A percentile compares a stretch with the other conserved stretches of the same genome.
phyloP scores from a whole-genome alignment of 2,113 vertebrate species.

The Kryptolebias marmoratus region DNA sequence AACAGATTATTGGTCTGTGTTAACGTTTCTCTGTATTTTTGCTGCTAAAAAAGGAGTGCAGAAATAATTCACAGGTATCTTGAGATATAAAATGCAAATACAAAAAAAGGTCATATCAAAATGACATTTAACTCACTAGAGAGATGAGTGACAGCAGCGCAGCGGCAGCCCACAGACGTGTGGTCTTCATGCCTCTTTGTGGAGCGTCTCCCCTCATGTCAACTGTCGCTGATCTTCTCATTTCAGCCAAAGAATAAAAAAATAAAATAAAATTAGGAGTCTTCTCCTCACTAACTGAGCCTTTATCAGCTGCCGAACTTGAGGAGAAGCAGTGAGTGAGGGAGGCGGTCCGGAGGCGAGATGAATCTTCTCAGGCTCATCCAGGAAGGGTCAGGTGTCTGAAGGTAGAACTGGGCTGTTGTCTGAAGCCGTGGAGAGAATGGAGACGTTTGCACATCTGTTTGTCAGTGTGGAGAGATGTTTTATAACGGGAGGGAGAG shows the following conservation, averaged over 20 bases:
- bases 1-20: constrained; percentile 5
- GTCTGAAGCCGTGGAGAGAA: constrained; percentile 21
- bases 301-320: constrained; percentile 54
- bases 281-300: constrained; percentile 33
- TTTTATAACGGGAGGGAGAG: constrained; percentile 70
- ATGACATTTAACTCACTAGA: constrained; percentile 66
- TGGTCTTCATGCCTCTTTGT: constrained; percentile 64
- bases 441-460: constrained; percentile 61
- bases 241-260: constrained; percentile 6
- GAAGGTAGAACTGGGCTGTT: constrained; percentile 1
- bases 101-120: constrained; percentile 26
- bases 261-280: not conserved
- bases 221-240: constrained; percentile 53
- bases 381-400: constrained; percentile 49
- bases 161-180: constrained; percentile 58
- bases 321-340: constrained; percentile 43
- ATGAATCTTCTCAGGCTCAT: constrained; percentile 47
- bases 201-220: constrained; percentile 53
- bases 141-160: constrained; percentile 68
- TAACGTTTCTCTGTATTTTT: not conserved
- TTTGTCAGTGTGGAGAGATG: constrained; percentile 56
- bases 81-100: not conserved
- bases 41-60: not conserved
- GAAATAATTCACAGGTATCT: constrained; percentile 4
- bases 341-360: constrained; percentile 44